These are phyloP conservation scores for Rhodinocichla rosea DNA, from an alignment of 2,113 vertebrate genomes.

Conservation along the genomic window DNA sequence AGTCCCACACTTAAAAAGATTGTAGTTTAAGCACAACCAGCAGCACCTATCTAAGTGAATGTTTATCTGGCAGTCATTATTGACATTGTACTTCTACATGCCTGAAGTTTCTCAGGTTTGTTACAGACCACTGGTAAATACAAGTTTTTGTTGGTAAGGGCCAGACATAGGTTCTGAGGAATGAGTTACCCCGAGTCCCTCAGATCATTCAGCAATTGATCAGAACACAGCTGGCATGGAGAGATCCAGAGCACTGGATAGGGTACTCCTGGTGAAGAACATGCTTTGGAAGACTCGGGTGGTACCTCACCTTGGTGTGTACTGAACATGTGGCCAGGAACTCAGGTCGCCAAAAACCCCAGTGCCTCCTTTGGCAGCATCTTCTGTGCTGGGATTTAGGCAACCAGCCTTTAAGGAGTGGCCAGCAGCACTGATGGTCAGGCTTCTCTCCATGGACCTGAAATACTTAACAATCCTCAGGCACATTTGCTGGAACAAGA, in stretches of 20 bases:
- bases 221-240: background rate
- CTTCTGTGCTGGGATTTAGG: conserved; percentile 51
- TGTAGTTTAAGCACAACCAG: background rate
- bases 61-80: background rate
- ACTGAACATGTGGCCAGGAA: conserved; percentile 43
- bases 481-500: background rate
- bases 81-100: background rate
- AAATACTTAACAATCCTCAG: conserved; percentile 78
- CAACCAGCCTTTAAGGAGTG: conserved; percentile 45
- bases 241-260: background rate
- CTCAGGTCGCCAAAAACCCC: conserved; percentile 53
- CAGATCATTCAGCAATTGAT: background rate
- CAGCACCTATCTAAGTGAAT: background rate
- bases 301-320: conserved; percentile 73
- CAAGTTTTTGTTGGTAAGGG: background rate
- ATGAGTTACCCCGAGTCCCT: background rate
- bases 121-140: background rate
- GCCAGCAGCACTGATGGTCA: conserved; percentile 69
- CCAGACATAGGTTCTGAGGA: background rate
- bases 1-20: background rate
- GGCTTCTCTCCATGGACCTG: conserved; percentile 73
- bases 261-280: background rate
- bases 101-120: background rate
- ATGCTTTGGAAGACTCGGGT: background rate
- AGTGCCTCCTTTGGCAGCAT: conserved; percentile 61